A percentile compares a stretch with the other conserved stretches of the same genome.
These are phyloP conservation scores for Protomyctophum bolini DNA, from an alignment of 2,113 vertebrate species.

Conservation along the genomic window DNA sequence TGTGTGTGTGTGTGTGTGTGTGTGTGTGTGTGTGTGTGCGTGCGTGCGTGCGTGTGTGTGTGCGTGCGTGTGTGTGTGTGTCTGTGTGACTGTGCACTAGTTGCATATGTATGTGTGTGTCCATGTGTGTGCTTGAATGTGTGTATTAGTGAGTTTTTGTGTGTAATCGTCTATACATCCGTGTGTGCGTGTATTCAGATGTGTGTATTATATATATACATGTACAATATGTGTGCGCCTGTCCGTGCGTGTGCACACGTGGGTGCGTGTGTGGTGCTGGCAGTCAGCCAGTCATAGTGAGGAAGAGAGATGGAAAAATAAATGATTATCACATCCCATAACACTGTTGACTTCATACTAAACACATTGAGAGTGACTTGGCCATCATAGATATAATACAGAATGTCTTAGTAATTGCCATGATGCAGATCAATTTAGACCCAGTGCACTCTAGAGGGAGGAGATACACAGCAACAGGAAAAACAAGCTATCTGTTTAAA, in stretches of 20 bases:
- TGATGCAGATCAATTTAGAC: neutral
- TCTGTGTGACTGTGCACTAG: no score
- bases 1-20: neutral
- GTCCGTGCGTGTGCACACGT: no score
- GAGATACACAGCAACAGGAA: neutral
- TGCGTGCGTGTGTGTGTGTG: neutral
- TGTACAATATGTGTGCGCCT: no score
- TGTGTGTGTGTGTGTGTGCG: neutral
- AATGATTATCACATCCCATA: constrained; percentile 3
- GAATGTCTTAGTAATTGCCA: neutral
- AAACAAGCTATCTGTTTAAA: neutral
- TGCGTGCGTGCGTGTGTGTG: neutral
- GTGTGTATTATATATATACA: no score
- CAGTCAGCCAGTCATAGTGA: constrained; percentile 38
- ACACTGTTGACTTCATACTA: neutral
- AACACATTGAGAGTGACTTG: constrained; percentile 23
- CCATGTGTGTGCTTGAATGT: no score
- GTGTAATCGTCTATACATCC: no score
- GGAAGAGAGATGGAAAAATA: neutral
- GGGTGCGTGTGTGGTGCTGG: constrained; percentile 11
- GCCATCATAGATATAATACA: constrained; percentile 19
- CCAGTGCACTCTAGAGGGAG: constrained; percentile 1
- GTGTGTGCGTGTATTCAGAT: no score
- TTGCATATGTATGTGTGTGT: no score
- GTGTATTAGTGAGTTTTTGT: no score